Evolutionary conservation across 2,888 invertebrate genomes (phyloP), one percentile per base, ranked within the genome.

Genomic region (Troides oblongomaculatus): DNA sequence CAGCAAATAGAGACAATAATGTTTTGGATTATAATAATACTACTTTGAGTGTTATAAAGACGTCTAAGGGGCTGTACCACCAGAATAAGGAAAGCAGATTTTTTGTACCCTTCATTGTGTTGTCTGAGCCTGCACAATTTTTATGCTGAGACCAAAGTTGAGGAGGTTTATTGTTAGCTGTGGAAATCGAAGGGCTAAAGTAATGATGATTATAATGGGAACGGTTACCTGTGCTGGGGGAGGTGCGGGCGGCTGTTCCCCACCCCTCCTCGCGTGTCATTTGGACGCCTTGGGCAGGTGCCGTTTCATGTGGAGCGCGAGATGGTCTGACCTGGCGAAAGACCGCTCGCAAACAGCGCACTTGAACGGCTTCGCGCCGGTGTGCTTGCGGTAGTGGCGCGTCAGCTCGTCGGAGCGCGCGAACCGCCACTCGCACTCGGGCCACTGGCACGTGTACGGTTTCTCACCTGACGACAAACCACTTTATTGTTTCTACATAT

Each of bases 371-470:
- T 98, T 98, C 71, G 98, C 98, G 50, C 99, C 99, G 0, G 99
- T 99, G 92, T 99, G 99, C 90, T 99, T 99, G 82, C 99, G 95
- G 93, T 98, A 98, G 88, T 99, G 99, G 78, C 99, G 96, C 71
- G 99, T 99, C 85, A 99, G 93, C 93, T 99, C 99, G 92, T 99
- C 99, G 62, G 98, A 98, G 72, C 99, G 94, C 70, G 99, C 99
- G 88, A 99, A 99, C 82, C 98, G 94, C 99, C 99, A 99, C 85
- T 98, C 98, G 92, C 99, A 99, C 84, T 98, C 98, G 63, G 98
- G 97, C 99, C 99, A 99, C 85, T 97, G 97, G 92, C 99, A 99
- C 84, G 97, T 97, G 93, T 99, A 99, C 75, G 99, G 99, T 91
- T 99, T 99, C 90, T 99, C 99, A 79, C 99, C 99, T 98, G 94